Percentiles rank a stretch among this genome's conserved stretches.
phyloP scores from a whole-genome alignment of 1,140 invertebrate genomes.

The Idris sp. region DNA sequence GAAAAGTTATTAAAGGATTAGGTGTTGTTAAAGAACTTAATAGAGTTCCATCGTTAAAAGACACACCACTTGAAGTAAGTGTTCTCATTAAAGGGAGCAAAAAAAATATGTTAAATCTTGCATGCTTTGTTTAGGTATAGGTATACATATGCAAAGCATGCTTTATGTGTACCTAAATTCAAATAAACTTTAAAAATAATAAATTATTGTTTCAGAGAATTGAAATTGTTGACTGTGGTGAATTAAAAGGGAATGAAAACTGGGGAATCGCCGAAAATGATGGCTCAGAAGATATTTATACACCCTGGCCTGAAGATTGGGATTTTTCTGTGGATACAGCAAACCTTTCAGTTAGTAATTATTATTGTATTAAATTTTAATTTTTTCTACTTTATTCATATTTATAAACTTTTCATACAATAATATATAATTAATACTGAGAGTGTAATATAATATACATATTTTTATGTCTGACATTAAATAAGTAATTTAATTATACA shows the following conservation, averaged over 20 bases:
- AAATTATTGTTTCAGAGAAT: conserved; percentile 78
- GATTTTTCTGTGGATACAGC: conserved; percentile 70
- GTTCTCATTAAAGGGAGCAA: too few species aligned
- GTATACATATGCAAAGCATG: too few species aligned
- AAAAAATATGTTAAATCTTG: too few species aligned
- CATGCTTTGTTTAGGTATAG: too few species aligned
- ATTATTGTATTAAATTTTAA: conserved; percentile 11
- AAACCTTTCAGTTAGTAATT: conserved; percentile 70
- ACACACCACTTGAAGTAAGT: conserved; percentile 79
- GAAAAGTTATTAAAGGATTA: conserved; percentile 86
- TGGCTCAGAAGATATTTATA: conserved; percentile 83
- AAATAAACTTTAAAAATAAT: too few species aligned
- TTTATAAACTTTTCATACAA: too few species aligned
- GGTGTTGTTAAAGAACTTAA: conserved; percentile 84
- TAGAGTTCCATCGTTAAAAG: conserved; percentile 79
- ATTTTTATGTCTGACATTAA: too few species aligned
- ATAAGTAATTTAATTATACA: too few species aligned
- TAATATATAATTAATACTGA: too few species aligned
- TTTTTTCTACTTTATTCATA: too few species aligned
- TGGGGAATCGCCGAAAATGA: conserved; percentile 85
- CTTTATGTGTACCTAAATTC: too few species aligned
- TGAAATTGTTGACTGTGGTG: conserved; percentile 85
- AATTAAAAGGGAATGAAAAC: conserved; percentile 80
- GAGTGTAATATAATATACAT: too few species aligned
- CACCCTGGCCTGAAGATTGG: conserved; percentile 88